Percentiles rank a stretch among this genome's conserved stretches.
phyloP scores from a whole-genome alignment of 2,113 vertebrate species.

The sheep (Ovis aries) region DNA sequence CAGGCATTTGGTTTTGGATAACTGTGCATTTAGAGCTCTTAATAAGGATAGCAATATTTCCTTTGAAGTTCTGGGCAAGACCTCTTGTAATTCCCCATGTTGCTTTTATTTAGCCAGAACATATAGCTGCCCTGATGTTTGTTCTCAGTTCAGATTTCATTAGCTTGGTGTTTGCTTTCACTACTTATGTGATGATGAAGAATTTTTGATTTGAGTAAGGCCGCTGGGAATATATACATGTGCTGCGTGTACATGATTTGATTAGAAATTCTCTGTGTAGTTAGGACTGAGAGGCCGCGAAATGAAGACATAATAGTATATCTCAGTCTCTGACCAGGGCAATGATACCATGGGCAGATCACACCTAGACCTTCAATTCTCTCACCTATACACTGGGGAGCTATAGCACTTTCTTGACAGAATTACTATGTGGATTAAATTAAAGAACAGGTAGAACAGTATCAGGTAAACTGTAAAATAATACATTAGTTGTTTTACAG shows the following conservation, averaged over 20 bases:
- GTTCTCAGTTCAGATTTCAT: constrained; percentile 54
- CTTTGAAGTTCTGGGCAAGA: constrained; percentile 55
- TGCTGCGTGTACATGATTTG: background rate
- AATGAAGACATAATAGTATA: constrained; percentile 3
- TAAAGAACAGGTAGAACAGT: background rate
- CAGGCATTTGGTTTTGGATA: constrained; percentile 40
- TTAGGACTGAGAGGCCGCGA: background rate
- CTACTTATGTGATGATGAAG: constrained; percentile 37
- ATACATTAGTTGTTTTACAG: background rate
- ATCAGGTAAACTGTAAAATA: background rate
- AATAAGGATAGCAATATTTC: constrained; percentile 43
- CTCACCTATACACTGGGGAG: background rate
- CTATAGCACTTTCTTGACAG: background rate
- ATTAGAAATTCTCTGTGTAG: constrained; percentile 31
- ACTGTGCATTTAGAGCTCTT: constrained; percentile 16
- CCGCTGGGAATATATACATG: background rate
- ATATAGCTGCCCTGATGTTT: constrained; percentile 28
- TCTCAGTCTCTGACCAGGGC: background rate
- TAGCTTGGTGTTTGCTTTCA: constrained; percentile 56
- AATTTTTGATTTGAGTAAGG: constrained; percentile 37
- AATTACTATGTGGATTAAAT: background rate
- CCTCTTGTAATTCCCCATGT: constrained; percentile 18
- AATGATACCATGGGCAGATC: background rate
- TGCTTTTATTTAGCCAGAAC: constrained; percentile 47
- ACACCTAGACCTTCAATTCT: background rate